phyloP scores from a whole-genome alignment of 2,797 vertebrate genomes.

The Leptatherina wallacei region DNA sequence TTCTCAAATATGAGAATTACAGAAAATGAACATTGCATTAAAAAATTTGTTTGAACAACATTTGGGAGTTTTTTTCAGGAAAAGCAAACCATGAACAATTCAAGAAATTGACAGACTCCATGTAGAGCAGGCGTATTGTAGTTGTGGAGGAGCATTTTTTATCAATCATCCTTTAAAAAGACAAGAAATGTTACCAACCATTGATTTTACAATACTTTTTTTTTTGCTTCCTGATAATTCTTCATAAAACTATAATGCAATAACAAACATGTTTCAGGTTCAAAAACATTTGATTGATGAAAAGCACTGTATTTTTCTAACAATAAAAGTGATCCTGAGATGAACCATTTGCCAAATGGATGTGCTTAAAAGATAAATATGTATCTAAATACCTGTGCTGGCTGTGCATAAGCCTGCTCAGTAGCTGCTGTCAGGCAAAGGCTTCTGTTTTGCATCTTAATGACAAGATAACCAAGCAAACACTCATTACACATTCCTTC shows the following conservation, averaged over 20 bases:
- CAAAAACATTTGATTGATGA: not conserved
- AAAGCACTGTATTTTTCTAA: not conserved
- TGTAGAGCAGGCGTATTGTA: not conserved
- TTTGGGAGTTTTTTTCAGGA: not conserved
- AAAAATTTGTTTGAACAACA: no score
- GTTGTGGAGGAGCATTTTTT: not conserved
- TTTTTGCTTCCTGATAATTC: not conserved
- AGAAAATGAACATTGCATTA: no score
- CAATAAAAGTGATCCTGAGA: not conserved
- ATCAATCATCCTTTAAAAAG: not conserved
- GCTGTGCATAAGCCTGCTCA: conserved; percentile 2
- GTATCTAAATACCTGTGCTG: conserved; percentile 21
- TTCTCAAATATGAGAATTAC: no score
- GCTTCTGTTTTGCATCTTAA: conserved; percentile 39
- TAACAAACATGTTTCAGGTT: not conserved
- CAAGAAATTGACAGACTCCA: not conserved
- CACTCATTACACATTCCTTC: conserved; percentile 27
- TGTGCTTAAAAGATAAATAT: not conserved
- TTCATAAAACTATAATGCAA: not conserved
- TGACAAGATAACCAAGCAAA: conserved; percentile 13
- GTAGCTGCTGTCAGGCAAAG: conserved; percentile 21
- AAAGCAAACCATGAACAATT: not conserved
- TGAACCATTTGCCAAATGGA: not conserved
- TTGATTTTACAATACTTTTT: not conserved
- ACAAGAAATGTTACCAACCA: no score